Base-by-base conservation (phyloP, 2,797 vertebrate species). In the Tympanoctomys barrerae region DNA sequence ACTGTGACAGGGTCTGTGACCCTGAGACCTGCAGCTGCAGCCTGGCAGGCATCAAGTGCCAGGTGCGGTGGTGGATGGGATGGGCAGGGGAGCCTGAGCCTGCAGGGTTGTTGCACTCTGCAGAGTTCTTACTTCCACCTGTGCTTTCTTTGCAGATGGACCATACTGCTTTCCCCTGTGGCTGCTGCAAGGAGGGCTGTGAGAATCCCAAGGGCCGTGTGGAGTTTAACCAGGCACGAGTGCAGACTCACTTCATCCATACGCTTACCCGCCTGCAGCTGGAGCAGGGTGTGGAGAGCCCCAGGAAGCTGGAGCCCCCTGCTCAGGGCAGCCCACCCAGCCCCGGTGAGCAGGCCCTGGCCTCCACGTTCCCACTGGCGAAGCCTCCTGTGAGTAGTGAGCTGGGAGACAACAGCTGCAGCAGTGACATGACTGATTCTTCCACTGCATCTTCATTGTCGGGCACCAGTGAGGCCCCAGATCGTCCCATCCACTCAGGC, bases 181-280 rank as follows among this genome's bases (percentile, higher is more conserved):
- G 99, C 90, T 99, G 99, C 97, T 99, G 99, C 54, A 99, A 99
- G 97, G 99, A 99, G 0, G 99, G 99, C 96, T 99, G 99, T 0
- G 99, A 99, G 92, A 99, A 99, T 98, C 99, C 98, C 0, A 98
- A 99, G 90, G 99, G 99, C 90, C 99, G 99, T 87, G 99, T 99
- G 0, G 99, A 99, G 96, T 99, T 99, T 97, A 99, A 99, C 98
- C 99, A 99, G 96, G 98, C 98, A 7, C 98, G 99, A 0, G 99
- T 99, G 71, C 99, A 99, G 98, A 99, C 99, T 0, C 99, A 99
- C 96, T 99, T 99, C 98, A 99, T 99, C 96, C 99, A 99, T 98
- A 99, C 99, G 6, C 99, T 99, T 98, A 99, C 99, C 99, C 99
- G 99, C 97, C 98, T 99, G 98, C 99, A 99, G 98, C 98, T 99